A percentile compares a stretch with the other conserved stretches of the same genome.
These are phyloP conservation scores for Tetramorium simillimum DNA, from an alignment of 1,140 invertebrate species.

Conservation along the genomic window DNA sequence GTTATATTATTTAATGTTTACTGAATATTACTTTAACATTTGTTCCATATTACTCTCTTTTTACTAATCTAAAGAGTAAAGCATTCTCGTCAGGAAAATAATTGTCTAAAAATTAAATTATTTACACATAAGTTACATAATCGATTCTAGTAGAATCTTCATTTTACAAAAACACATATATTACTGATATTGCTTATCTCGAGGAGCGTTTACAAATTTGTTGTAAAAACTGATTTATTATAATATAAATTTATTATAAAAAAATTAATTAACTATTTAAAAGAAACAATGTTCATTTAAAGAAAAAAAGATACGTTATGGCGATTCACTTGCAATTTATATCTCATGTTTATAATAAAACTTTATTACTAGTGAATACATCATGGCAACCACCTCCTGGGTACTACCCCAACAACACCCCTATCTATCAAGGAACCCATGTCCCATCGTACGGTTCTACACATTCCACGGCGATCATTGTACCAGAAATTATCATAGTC, in stretches of 20 bases:
- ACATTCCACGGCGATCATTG: slow-evolving; percentile 78
- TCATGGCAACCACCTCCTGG: slow-evolving; percentile 81
- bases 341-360: not conserved
- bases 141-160: too few relatives aligned
- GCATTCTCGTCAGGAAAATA: not conserved
- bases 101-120: not conserved
- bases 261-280: not conserved
- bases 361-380: slow-evolving; percentile 63
- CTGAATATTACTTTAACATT: not conserved
- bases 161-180: too few relatives aligned
- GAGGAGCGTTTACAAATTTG: too few relatives aligned
- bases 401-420: slow-evolving; percentile 78
- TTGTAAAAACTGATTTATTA: too few relatives aligned
- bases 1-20: too few relatives aligned
- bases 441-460: slow-evolving; percentile 85
- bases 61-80: too few relatives aligned
- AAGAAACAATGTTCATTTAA: not conserved
- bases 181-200: too few relatives aligned
- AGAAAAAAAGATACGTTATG: not conserved
- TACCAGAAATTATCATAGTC: slow-evolving; percentile 89
- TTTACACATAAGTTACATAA: not conserved
- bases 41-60: too few relatives aligned
- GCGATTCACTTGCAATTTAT: not conserved
- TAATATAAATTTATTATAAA: too few relatives aligned
- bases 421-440: slow-evolving; percentile 71